Evolutionary conservation across 2,888 invertebrate species (phyloP).

Genomic region (Sthenelais limicola): DNA sequence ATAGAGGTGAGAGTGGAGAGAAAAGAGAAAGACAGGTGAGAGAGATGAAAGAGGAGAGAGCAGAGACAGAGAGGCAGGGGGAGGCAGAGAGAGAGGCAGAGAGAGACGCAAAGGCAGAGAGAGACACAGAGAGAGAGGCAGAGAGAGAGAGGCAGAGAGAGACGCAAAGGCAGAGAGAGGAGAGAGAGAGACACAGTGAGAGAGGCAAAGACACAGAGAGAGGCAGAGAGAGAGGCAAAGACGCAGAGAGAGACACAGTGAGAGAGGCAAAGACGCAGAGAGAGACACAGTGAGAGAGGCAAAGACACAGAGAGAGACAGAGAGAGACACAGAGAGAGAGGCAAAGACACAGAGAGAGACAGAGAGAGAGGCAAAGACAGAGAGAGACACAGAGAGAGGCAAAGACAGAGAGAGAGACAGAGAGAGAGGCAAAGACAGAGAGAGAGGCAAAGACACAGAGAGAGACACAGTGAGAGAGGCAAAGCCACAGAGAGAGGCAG

Average conservation of each 20-base stretch:
- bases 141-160: no score
- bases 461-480: no score
- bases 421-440: no score
- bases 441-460: no score
- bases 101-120: no score
- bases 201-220: background rate
- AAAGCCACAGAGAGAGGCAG: no score
- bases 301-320: background rate
- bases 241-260: background rate
- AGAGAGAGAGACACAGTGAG: background rate
- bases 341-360: background rate
- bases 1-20: background rate
- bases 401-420: no score
- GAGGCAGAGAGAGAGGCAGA: no score
- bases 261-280: background rate
- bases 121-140: no score
- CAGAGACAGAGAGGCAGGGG: background rate
- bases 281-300: background rate
- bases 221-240: background rate
- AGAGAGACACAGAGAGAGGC: no score
- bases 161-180: background rate
- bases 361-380: no score
- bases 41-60: background rate
- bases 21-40: no score
- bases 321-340: background rate